Evolutionary conservation across 92 coral and sea anemone species (phyloP).

Genomic region (Epizoanthus stellaris): DNA sequence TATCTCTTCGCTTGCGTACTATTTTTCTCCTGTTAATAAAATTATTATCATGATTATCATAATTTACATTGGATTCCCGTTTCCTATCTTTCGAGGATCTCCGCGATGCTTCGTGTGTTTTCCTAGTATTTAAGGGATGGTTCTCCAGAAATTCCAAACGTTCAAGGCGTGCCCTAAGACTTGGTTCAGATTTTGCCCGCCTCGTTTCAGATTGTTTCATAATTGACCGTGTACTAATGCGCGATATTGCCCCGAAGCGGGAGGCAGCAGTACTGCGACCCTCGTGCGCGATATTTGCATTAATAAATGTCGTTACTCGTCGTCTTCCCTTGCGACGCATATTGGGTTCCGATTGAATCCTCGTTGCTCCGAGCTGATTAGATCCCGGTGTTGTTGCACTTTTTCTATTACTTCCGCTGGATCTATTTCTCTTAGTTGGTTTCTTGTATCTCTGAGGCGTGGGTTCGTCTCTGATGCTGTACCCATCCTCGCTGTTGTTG

Average conservation of each 20-base stretch:
- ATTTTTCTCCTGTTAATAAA: constrained; percentile 21
- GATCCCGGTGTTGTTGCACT: background rate
- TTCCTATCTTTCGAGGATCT: constrained; percentile 8
- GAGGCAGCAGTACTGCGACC: constrained; percentile 18
- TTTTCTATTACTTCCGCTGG: background rate
- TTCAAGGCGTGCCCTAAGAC: constrained; percentile 17
- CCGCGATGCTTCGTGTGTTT: background rate
- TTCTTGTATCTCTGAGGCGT: constrained; percentile 15
- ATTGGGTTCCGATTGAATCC: constrained; percentile 36
- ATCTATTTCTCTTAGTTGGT: background rate
- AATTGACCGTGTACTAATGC: constrained; percentile 31
- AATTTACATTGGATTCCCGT: background rate
- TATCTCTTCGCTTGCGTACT: constrained; percentile 17
- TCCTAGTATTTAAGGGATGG: constrained; percentile 25
- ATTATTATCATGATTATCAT: background rate
- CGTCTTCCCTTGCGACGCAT: constrained; percentile 17
- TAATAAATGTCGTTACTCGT: constrained; percentile 22
- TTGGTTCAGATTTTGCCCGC: constrained; percentile 32
- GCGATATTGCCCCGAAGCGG: constrained; percentile 18
- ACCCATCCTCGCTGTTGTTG: constrained; percentile 21
- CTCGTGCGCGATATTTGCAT: constrained; percentile 13
- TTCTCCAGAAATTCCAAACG: constrained; percentile 26
- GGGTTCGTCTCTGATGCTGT: constrained; percentile 29
- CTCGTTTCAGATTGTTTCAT: constrained; percentile 16
- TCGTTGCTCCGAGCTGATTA: constrained; percentile 3